Conservation (phyloP, 1,140 invertebrate species). For the Zaprionus capensis region DNA sequence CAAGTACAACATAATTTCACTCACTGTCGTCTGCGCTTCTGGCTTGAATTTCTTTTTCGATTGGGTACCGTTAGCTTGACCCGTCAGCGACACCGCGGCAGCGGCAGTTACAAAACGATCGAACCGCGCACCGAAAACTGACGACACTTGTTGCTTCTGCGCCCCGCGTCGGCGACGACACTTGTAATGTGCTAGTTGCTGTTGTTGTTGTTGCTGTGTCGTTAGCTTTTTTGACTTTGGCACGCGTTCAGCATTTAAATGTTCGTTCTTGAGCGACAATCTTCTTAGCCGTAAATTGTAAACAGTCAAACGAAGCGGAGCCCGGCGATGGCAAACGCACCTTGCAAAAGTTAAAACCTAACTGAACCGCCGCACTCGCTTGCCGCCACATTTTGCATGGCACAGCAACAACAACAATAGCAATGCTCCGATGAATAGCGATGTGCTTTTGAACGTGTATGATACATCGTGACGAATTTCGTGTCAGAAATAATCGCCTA, state of each 20-base stretch:
- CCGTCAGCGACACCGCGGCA: conserved; percentile 42
- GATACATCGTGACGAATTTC: conserved; percentile 6
- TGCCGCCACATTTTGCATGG: conserved; percentile 52
- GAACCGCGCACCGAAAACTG: conserved; percentile 4
- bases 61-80: conserved; percentile 72
- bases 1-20: conserved; percentile 70
- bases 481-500: background rate
- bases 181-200: conserved; percentile 34
- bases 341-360: conserved; percentile 52
- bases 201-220: conserved; percentile 14
- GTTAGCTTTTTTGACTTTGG: conserved; percentile 37
- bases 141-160: conserved; percentile 43
- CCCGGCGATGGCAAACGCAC: conserved; percentile 44
- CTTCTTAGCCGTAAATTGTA: conserved; percentile 10
- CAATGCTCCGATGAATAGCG: conserved; percentile 17
- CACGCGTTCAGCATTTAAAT: conserved; percentile 43
- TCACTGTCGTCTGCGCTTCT: conserved; percentile 50
- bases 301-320: conserved; percentile 3
- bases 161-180: conserved; percentile 28
- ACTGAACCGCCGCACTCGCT: conserved; percentile 38
- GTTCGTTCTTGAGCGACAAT: conserved; percentile 31
- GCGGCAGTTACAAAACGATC: conserved; percentile 40
- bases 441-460: conserved; percentile 6
- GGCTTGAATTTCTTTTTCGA: conserved; percentile 70
- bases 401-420: conserved; percentile 23